Base-by-base conservation (phyloP, 2,888 invertebrate genomes). In the Phaonia tiefii region DNA sequence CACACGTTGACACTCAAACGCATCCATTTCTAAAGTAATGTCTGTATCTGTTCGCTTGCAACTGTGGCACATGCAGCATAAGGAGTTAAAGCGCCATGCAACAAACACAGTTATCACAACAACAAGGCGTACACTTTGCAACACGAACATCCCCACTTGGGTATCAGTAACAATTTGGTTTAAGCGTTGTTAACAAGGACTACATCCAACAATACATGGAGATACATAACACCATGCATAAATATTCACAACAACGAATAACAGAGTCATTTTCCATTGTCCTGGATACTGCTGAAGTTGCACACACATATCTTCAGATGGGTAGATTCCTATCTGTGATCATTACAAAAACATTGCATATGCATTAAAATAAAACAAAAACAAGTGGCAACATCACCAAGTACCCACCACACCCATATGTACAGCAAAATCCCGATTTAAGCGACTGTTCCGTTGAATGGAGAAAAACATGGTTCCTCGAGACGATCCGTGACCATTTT, bases 41-140 rank as follows among this genome's bases (percentile, higher is more conserved):
- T 42, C 17, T 7, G 56, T 56, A 44, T 44, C 31, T 31, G 3
- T 58, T 26, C 37, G 51, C 46, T 15, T 31, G 46, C 63, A 69
- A 26, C 63, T 22, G 22, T 60, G 65, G 11, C 66, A 66, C 26
- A 65, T 42, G 37, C 66, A 54, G 66, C 70, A 70, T 54, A 60
- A 79, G 25, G 56, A 79, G n/a, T 46, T 44, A 25, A 69, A 70
- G 60, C 67, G 39, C 37, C 67, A 69, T 63, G 56, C 58, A 56
- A 69, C 17, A 31, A 56, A 69, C 17, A 37, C 11, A 39, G 8
- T 7, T 7, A 58, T 58, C 31, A 58, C 17, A 37, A n/a, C 2
- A 13, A n/a, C n/a, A 13, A 31, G 58, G 60, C 37, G 60, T 7
- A 5, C 4, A 20, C 37, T 60, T 60, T n/a, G 39, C n/a, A 63